phyloP scores from a whole-genome alignment of 2,113 vertebrate genomes.

The Mustelus asterias region DNA sequence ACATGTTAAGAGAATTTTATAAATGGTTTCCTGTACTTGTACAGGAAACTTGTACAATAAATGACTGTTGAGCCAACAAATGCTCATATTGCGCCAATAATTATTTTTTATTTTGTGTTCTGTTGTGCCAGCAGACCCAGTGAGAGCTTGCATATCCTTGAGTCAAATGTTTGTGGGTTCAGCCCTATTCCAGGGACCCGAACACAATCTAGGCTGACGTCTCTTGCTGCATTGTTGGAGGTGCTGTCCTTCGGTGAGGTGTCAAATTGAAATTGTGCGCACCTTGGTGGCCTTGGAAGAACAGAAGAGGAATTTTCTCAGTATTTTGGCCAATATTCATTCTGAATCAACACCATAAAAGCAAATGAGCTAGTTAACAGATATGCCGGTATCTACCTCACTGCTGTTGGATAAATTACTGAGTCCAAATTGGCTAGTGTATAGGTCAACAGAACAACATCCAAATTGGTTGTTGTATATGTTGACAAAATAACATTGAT shows the following conservation, averaged over 20 bases:
- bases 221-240: not conserved
- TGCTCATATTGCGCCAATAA: not conserved
- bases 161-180: not conserved
- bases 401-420: not conserved
- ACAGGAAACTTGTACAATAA: not conserved
- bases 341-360: not conserved
- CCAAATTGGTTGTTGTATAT: not conserved
- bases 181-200: not conserved
- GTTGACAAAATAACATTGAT: slow-evolving; percentile 15
- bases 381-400: not conserved
- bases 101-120: not conserved
- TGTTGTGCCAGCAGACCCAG: not conserved
- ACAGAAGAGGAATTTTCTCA: not conserved
- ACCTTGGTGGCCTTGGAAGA: not conserved
- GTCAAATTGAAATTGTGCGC: not conserved
- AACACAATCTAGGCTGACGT: too few relatives aligned
- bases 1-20: not conserved
- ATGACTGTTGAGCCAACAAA: not conserved
- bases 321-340: not conserved
- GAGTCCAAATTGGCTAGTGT: not conserved
- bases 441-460: not conserved
- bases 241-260: not conserved
- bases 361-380: not conserved
- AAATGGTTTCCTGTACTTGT: not conserved
- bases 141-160: not conserved